These are phyloP conservation scores for Calliphora vicina DNA, from an alignment of 1,140 invertebrate species.

Conservation along the genomic window DNA sequence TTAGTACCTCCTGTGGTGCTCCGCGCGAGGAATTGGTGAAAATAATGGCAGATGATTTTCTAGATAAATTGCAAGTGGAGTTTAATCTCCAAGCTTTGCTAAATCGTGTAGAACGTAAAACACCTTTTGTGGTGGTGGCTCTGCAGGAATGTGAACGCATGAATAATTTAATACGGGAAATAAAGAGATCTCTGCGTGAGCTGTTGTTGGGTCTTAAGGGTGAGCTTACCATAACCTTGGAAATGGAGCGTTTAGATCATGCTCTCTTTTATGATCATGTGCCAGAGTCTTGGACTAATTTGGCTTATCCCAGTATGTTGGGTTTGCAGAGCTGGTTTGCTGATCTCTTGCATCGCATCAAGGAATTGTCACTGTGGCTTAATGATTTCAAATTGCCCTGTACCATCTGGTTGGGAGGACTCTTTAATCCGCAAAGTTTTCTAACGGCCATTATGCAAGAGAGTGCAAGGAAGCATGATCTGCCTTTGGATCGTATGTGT, in stretches of 20 bases:
- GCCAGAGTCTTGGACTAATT: conserved; percentile 81
- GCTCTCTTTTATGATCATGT: conserved; percentile 87
- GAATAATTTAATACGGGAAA: conserved; percentile 86
- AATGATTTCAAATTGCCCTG: conserved; percentile 82
- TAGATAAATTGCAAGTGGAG: conserved; percentile 89
- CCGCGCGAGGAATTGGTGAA: conserved; percentile 89
- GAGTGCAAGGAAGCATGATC: conserved; percentile 94
- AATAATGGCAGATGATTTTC: conserved; percentile 84
- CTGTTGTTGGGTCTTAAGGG: conserved; percentile 90
- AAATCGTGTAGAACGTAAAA: conserved; percentile 87
- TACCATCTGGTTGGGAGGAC: conserved; percentile 91
- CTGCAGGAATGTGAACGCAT: conserved; percentile 96
- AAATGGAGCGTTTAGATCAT: conserved; percentile 91
- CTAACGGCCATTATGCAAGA: conserved; percentile 97
- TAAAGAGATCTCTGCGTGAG: conserved; percentile 84
- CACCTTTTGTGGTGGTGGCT: conserved; percentile 91
- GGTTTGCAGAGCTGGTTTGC: conserved; percentile 86
- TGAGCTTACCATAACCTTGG: conserved; percentile 90
- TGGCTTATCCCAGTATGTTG: conserved; percentile 89
- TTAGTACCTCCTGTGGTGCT: conserved; percentile 74
- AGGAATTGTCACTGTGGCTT: conserved; percentile 82
- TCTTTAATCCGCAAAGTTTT: conserved; percentile 97
- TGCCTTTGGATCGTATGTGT: conserved; percentile 96
- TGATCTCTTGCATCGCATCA: conserved; percentile 84
- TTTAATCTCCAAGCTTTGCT: conserved; percentile 91